Evolutionary conservation across 2,113 vertebrate species (phyloP).

Genomic region (Aspiorhynchus laticeps): DNA sequence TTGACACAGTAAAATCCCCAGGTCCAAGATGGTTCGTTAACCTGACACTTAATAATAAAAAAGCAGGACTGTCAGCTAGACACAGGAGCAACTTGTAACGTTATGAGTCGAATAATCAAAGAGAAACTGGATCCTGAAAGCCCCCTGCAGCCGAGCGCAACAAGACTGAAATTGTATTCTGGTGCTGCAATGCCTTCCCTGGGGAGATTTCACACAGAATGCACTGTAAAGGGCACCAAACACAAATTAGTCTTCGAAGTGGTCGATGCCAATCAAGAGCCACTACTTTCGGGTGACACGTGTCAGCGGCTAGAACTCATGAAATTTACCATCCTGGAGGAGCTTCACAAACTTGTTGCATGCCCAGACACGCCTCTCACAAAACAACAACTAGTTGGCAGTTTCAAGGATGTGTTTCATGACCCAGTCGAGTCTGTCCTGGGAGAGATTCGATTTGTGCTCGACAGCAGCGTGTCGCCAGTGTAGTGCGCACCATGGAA

Average conservation of each 20-base stretch:
- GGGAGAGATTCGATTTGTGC: conserved; percentile 20
- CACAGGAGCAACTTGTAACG: not conserved
- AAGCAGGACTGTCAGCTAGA: not conserved
- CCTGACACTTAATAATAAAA: not conserved
- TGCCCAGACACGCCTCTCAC: not conserved
- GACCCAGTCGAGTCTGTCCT: conserved; percentile 6
- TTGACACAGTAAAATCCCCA: not conserved
- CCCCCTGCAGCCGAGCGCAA: not conserved
- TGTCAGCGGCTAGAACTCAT: not conserved
- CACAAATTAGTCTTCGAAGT: not conserved
- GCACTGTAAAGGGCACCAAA: not conserved
- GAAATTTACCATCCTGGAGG: not conserved
- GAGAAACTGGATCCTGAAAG: not conserved
- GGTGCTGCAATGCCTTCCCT: not conserved
- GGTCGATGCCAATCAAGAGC: not conserved
- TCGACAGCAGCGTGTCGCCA: not conserved
- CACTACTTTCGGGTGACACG: not conserved
- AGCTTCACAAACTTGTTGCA: not conserved
- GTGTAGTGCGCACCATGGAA: not conserved
- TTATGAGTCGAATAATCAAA: not conserved
- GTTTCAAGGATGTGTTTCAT: not conserved
- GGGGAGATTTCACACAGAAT: not conserved
- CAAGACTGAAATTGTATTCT: not conserved
- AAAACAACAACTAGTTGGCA: not conserved
- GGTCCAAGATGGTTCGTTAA: not conserved